These are phyloP conservation scores for Apostichopus californicus DNA, from an alignment of 35 echinoderm and acorn worm genomes.

Conservation along the genomic window DNA sequence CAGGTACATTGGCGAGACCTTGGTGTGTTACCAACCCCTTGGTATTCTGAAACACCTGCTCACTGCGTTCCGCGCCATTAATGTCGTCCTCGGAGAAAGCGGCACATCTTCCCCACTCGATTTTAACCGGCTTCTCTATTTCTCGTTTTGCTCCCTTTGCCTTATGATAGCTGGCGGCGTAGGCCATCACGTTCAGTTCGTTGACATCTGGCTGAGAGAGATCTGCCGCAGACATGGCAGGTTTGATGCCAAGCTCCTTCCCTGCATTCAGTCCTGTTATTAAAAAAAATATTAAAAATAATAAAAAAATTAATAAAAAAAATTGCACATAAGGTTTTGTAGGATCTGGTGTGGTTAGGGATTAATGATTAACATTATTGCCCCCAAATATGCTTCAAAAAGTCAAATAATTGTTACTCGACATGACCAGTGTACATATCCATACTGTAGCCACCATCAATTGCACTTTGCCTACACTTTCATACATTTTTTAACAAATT, in stretches of 20 bases:
- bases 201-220: slow-evolving; percentile 87
- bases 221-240: slow-evolving; percentile 66
- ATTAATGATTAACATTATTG: no score
- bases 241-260: slow-evolving; percentile 62
- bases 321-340: no score
- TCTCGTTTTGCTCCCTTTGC: slow-evolving; percentile 47
- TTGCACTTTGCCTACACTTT: no score
- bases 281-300: background rate
- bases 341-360: no score
- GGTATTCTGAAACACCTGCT: slow-evolving; percentile 30
- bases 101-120: slow-evolving; percentile 71
- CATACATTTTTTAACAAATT: no score
- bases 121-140: slow-evolving; percentile 23
- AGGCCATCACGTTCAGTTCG: slow-evolving; percentile 90
- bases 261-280: slow-evolving; percentile 85
- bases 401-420: no score
- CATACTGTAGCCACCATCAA: no score
- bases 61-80: slow-evolving; percentile 1
- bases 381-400: no score
- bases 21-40: slow-evolving; percentile 26
- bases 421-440: no score
- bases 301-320: no score
- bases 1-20: slow-evolving; percentile 25
- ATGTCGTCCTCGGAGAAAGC: slow-evolving; percentile 29
- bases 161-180: slow-evolving; percentile 75